Conservation (phyloP, 1,140 invertebrate species). For the Papilio dardanus region DNA sequence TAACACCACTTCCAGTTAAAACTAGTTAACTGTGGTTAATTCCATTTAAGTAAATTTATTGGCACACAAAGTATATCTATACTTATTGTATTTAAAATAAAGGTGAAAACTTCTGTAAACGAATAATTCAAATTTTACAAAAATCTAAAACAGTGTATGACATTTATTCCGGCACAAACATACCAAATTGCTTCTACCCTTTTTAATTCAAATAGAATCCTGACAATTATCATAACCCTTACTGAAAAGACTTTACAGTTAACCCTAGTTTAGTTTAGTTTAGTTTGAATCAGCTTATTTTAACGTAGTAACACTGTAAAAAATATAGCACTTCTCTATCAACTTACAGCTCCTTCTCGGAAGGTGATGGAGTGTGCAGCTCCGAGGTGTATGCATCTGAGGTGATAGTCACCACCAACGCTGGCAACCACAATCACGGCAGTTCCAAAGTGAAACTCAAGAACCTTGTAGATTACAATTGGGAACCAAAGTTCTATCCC, state of each 20-base stretch:
- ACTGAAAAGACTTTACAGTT: background rate
- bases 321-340: no score
- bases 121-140: background rate
- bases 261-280: no score
- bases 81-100: background rate
- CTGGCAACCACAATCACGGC: slow-evolving; percentile 87
- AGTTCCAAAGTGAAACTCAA: slow-evolving; percentile 95
- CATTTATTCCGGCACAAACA: no score
- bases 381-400: slow-evolving; percentile 86
- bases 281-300: no score
- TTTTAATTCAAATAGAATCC: background rate
- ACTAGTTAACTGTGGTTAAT: background rate
- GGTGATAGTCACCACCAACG: slow-evolving; percentile 87
- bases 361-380: slow-evolving; percentile 87
- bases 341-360: slow-evolving; percentile 85
- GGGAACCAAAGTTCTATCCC: slow-evolving; percentile 93
- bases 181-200: background rate
- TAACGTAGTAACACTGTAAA: no score
- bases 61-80: background rate
- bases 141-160: no score
- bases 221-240: background rate
- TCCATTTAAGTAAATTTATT: background rate
- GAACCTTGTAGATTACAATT: slow-evolving; percentile 95
- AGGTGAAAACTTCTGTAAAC: background rate
- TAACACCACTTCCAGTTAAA: background rate